phyloP scores from a whole-genome alignment of 2,888 invertebrate genomes.

The Euplexia lucipara region DNA sequence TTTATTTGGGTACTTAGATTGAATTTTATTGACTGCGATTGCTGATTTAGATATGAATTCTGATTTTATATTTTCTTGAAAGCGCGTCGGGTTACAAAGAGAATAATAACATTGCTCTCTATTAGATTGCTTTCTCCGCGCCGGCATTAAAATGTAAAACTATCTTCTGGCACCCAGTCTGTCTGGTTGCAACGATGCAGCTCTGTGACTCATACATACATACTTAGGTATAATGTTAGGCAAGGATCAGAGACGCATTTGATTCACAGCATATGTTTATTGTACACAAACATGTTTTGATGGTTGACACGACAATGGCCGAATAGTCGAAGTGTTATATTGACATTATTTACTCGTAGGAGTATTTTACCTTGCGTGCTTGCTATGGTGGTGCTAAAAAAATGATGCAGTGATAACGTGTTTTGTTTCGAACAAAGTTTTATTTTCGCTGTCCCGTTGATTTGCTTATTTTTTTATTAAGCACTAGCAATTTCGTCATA shows the following conservation, averaged over 20 bases:
- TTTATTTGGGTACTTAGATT: background rate
- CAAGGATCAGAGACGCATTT: constrained; percentile 7
- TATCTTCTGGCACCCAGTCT: constrained; percentile 14
- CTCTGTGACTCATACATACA: constrained; percentile 38
- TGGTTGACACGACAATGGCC: background rate
- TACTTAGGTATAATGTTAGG: constrained; percentile 8
- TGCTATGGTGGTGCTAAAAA: too few relatives aligned
- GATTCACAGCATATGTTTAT: constrained; percentile 3
- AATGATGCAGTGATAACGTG: too few relatives aligned
- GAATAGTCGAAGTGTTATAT: background rate
- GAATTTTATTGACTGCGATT: background rate
- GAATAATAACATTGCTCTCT: constrained; percentile 26
- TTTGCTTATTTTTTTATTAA: too few relatives aligned
- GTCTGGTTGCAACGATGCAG: constrained; percentile 37
- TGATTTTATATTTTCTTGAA: constrained; percentile 5
- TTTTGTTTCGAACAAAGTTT: too few relatives aligned
- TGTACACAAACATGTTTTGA: constrained; percentile 3
- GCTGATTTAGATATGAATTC: constrained; percentile 1
- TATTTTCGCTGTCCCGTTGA: too few relatives aligned
- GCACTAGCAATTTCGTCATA: too few relatives aligned
- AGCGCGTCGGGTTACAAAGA: constrained; percentile 15
- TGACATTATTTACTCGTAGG: too few relatives aligned
- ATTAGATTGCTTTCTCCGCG: constrained; percentile 41
- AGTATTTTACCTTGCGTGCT: too few relatives aligned
- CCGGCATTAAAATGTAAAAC: constrained; percentile 7